Base-by-base conservation (phyloP, 1,140 invertebrate species). In the Tribolium castaneum region DNA sequence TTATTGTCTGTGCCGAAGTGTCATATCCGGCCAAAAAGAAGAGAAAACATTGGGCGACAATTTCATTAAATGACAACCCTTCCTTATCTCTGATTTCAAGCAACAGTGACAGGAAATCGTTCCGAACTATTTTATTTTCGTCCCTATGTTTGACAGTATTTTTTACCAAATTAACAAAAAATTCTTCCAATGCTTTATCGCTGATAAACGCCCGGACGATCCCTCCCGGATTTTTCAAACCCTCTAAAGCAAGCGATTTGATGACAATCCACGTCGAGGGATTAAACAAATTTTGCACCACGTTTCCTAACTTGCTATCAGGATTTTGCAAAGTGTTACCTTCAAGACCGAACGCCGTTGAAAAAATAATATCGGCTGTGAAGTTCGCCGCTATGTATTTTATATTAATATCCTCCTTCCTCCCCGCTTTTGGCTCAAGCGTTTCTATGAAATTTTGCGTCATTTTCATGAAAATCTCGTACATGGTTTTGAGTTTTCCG, bases 1-100 rank as follows among this genome's bases (percentile, higher is more conserved):
- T 84, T 16, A 87, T 84, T 0, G 85, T 85, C 4, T 83, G 84
- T 0, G 88, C 86, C 9, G 85, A 87, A 0, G 88, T 88, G 72
- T 89, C 88, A 74, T 87, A 88, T 4, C 88, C 88, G 1, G 91
- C 93, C 7, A 92, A 84, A 75, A 93, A 88, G 81, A 93, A 93
- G 0, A 90, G 81, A 79, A 92, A 87, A 0, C 89, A 88, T 73
- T 93, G 92, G 1, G 89, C 88, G 0, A 89, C 87, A 1, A 91
- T 71, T 45, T 71, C 66, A 14, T 71, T 71, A 16, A 71, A 49
- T 4, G 30, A n/a, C 34, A 71, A 10, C 6, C 45, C 45, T 45
- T 71, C 35, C 16, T 45, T 50, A 10, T 71, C 66, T 7, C 35
- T 51, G 13, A 73, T 19, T 76, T 92, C 88, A 7, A 90, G 81